Evolutionary conservation across 2,113 vertebrate genomes (phyloP), one percentile per base, ranked within the genome.

Genomic region (Gadus chalcogrammus): DNA sequence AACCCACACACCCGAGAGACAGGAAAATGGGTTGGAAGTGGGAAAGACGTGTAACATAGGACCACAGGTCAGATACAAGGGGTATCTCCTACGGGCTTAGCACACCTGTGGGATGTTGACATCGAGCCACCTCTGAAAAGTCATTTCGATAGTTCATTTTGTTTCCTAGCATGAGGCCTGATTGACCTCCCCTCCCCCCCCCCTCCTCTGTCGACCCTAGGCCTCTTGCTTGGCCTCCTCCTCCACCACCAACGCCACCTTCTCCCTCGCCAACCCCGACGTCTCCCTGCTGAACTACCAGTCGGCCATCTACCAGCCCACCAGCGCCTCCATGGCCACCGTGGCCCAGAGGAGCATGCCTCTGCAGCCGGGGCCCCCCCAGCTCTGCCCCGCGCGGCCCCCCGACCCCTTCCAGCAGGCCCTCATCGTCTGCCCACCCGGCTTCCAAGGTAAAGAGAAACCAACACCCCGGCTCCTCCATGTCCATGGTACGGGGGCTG

Each of bases 221-320:
- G 93, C 93, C 92, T 90, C 92, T 93, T 93, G 90, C 93, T 91
- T 95, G 93, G 95, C 94, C 95, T 94, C 95, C 93, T 94, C 95
- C 92, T 95, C 95, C 93, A 94, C 94, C 93, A 94, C 93, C 94
- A 96, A 95, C 94, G 94, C 95, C 93, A 96, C 94, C 94, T 90
- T 98, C 92, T 94, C 95, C 92, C 93, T 97, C 94, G 91, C 94
- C 93, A 96, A 95, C 92, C 94, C 95, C 0, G 94, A 98, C 87
- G 93, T 95, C 94, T 98, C 95, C 94, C 94, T 97, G 95, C 95
- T 97, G 94, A 98, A 98, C 94, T 98, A 96, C 94, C 94, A 93
- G 93, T 96, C 95, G 95, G 91, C 94, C 94, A 95, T 97, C 94
- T 97, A 93, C 94, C 95, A 98, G 97, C 95, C 97, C 88, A 94